Base-by-base conservation (phyloP, 2,797 vertebrate species). In the Zenarchopterus dispar region DNA sequence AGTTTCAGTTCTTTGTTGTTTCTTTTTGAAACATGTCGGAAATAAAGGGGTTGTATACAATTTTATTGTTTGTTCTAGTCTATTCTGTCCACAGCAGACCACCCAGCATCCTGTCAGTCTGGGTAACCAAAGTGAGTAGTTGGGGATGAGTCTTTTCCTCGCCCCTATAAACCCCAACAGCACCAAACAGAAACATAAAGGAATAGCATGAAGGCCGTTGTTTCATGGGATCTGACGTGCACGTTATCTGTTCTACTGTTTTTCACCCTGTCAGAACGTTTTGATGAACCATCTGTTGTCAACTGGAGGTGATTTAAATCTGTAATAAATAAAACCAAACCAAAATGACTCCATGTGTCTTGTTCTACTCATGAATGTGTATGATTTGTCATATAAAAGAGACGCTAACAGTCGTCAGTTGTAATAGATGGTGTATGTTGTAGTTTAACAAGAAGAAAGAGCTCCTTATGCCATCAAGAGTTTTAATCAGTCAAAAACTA, bases 201-300 rank as follows among this genome's bases (percentile, higher is more conserved):
- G 57, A 45, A 19, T n/a, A 8, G 17, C 42, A 9, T 36, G 22
- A 47, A 72, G 58, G 62, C 75, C 54, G 42, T 24, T 62, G 33
- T 67, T 52, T 65, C 18, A 31, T 21, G 41, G 45, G 13, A 21
- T 77, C 24, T 61, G 60, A 45, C 3, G 2, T 52, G 36, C 54
- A 4, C 8, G 54, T 67, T 63, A 44, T 70, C 72, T 62, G 54
- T 80, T 56, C 36, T 48, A 41, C 36, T 56, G 39, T 80, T 69
- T 68, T 54, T 45, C 62, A 28, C 53, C 56, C 67, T 83, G 81
- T 77, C 78, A 78, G 24, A 36, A 83, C 80, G 71, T 66, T 71
- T 56, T 78, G 73, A 82, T 73, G 72, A 67, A 72, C 59, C 74
- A 62, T 72, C 68, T 47, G 39, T 48, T 70, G 59, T 75, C 70